Evolutionary conservation across 2,797 vertebrate species (phyloP).

Genomic region (Dendrocincla fuliginosa): DNA sequence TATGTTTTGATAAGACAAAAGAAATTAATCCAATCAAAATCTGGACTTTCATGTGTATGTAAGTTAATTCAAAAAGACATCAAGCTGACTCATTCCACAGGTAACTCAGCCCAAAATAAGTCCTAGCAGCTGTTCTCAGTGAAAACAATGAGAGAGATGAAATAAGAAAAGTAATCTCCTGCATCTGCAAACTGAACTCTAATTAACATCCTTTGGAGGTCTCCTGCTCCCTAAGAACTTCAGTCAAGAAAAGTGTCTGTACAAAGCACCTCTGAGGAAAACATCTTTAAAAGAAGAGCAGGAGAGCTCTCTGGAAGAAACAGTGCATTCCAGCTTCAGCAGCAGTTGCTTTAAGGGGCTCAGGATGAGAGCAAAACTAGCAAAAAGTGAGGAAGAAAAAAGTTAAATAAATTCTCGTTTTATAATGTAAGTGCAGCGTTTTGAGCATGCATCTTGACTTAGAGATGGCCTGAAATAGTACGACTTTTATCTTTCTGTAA

Average conservation of each 20-base stretch:
- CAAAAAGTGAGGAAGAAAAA: background rate
- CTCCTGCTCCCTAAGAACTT: slow-evolving; percentile 61
- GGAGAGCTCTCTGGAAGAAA: slow-evolving; percentile 8
- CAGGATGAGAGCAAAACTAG: background rate
- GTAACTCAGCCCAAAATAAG: slow-evolving; percentile 42
- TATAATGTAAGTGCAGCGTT: background rate
- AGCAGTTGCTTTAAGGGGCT: background rate
- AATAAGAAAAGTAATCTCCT: slow-evolving; percentile 45
- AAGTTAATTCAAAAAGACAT: slow-evolving; percentile 25
- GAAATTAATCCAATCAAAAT: slow-evolving; percentile 3
- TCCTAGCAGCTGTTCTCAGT: slow-evolving; percentile 31
- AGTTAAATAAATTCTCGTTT: background rate
- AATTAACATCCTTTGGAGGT: slow-evolving; percentile 62
- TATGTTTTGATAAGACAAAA: slow-evolving; percentile 37
- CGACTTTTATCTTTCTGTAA: background rate
- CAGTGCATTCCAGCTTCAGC: background rate
- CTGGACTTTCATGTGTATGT: background rate
- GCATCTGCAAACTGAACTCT: slow-evolving; percentile 57
- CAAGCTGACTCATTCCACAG: slow-evolving; percentile 49
- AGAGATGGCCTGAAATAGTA: background rate
- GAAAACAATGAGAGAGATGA: slow-evolving; percentile 50
- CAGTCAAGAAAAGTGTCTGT: slow-evolving; percentile 26
- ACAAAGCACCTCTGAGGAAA: slow-evolving; percentile 38
- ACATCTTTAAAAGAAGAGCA: slow-evolving; percentile 19
- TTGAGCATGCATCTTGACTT: background rate